Conservation (phyloP, 2,888 invertebrate genomes). For the Achlya flavicornis region DNA sequence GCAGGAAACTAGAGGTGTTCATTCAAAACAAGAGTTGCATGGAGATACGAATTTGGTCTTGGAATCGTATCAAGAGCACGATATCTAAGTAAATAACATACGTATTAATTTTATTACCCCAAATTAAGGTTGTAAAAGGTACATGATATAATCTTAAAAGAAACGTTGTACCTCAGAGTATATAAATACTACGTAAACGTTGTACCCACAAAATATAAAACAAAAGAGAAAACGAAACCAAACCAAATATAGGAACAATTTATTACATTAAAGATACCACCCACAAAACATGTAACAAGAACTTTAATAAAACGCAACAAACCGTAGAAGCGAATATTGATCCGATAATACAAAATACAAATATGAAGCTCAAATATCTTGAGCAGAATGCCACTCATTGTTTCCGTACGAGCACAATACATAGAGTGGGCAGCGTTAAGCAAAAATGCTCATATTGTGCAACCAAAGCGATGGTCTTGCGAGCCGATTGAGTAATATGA, state of each 20-base stretch:
- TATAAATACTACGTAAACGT: too few relatives aligned
- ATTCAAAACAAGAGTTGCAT: neutral
- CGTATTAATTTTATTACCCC: neutral
- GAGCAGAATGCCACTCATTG: slow-evolving; percentile 56
- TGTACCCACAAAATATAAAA: neutral
- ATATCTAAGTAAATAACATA: neutral
- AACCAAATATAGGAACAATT: slow-evolving; percentile 7
- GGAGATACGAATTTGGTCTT: neutral
- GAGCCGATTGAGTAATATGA: slow-evolving; percentile 58
- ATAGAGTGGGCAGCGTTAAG: slow-evolving; percentile 60
- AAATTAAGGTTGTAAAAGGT: too few relatives aligned
- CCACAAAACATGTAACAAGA: slow-evolving; percentile 25
- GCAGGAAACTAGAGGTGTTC: neutral
- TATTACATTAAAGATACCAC: slow-evolving; percentile 4
- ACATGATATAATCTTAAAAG: neutral
- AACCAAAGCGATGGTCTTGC: slow-evolving; percentile 54
- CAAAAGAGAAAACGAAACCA: slow-evolving; percentile 9
- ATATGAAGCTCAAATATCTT: slow-evolving; percentile 41
- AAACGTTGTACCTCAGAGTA: neutral
- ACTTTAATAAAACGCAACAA: slow-evolving; percentile 37
- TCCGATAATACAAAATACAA: slow-evolving; percentile 66
- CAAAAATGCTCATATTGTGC: slow-evolving; percentile 67
- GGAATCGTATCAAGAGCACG: neutral
- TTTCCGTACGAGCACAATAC: slow-evolving; percentile 47
- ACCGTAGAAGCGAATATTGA: slow-evolving; percentile 48